A percentile compares a stretch with the other conserved stretches of the same genome.
These are phyloP conservation scores for Trichonephila inaurata DNA, from an alignment of 1,140 invertebrate species.

Conservation along the genomic window DNA sequence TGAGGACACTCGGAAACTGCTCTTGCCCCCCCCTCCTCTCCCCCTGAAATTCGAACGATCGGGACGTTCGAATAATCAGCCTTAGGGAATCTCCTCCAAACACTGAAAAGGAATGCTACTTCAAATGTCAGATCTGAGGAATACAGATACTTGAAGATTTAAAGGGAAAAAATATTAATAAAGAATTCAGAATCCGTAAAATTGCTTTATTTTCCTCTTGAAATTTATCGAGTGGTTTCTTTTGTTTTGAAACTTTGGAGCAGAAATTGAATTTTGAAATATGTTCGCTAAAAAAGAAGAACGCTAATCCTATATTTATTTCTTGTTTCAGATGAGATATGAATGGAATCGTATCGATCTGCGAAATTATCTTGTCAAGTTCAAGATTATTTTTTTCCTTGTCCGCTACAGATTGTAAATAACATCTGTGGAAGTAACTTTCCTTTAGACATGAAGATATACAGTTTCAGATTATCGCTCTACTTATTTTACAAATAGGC, in stretches of 20 bases:
- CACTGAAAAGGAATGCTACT: neutral
- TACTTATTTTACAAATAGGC: too few species aligned
- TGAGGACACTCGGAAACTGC: neutral
- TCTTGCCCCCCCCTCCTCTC: neutral
- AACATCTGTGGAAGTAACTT: too few species aligned
- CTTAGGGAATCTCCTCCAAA: neutral
- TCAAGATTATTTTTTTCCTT: too few species aligned
- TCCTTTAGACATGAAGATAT: too few species aligned
- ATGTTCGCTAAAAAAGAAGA: neutral
- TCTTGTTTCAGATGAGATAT: too few species aligned
- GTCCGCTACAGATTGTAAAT: too few species aligned
- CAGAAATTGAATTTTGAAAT: neutral
- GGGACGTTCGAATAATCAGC: neutral
- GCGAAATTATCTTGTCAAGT: too few species aligned
- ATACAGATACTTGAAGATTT: neutral
- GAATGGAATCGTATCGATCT: too few species aligned
- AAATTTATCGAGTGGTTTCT: neutral
- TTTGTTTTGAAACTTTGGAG: neutral
- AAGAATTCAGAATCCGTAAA: neutral
- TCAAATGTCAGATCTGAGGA: neutral
- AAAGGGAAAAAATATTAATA: neutral
- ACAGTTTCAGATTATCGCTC: too few species aligned
- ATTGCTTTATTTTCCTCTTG: neutral
- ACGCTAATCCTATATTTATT: too few species aligned
- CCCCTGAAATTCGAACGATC: neutral